Percentiles rank a stretch among this genome's conserved stretches.
These are phyloP conservation scores for Apamea crenata DNA, from an alignment of 2,888 invertebrate genomes.

Conservation along the genomic window DNA sequence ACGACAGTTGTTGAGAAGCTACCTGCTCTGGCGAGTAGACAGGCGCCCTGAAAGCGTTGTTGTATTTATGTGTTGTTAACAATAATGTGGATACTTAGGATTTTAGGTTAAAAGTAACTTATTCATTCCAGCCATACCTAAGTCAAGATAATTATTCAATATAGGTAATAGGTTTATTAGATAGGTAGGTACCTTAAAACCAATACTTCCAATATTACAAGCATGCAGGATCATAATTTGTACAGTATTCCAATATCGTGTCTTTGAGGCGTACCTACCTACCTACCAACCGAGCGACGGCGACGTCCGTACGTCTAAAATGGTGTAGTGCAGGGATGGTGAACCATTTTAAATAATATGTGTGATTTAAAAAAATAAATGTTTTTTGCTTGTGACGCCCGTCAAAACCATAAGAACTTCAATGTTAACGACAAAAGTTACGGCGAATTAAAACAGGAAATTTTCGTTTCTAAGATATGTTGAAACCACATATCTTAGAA, in stretches of 20 bases:
- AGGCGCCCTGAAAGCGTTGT: too few relatives aligned
- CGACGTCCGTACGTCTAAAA: constrained; percentile 35
- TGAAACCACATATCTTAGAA: not conserved
- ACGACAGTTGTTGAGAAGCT: too few relatives aligned
- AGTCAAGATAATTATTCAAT: not conserved
- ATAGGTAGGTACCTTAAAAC: not conserved
- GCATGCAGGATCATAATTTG: constrained; percentile 43
- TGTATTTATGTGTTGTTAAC: too few relatives aligned
- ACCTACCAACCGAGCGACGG: not conserved
- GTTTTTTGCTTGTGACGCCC: not conserved
- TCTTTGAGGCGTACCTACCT: constrained; percentile 38
- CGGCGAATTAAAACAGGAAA: not conserved
- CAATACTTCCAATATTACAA: constrained; percentile 43
- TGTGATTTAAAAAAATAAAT: not conserved
- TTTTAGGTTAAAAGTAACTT: not conserved
- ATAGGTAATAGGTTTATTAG: too few relatives aligned
- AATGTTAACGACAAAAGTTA: too few relatives aligned
- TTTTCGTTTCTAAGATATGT: too few relatives aligned
- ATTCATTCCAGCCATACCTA: not conserved
- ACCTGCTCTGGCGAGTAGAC: too few relatives aligned
- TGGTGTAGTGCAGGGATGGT: constrained; percentile 13
- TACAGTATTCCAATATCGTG: constrained; percentile 55
- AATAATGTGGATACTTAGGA: not conserved
- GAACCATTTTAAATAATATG: constrained; percentile 5
- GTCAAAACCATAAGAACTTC: too few relatives aligned